Evolutionary conservation across 2,113 vertebrate genomes (phyloP).

Genomic region (Dipodomys ordii): DNA sequence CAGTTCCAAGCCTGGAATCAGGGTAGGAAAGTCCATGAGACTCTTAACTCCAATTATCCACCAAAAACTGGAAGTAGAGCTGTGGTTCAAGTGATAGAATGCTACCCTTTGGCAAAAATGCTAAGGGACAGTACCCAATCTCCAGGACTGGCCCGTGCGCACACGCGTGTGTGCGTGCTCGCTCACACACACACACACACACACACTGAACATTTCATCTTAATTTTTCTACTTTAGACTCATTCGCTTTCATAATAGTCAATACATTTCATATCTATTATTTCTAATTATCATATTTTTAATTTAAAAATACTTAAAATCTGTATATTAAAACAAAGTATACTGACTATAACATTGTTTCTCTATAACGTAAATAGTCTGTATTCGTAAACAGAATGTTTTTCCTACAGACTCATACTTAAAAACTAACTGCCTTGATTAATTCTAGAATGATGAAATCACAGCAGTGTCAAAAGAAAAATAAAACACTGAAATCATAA

Average conservation of each 20-base stretch:
- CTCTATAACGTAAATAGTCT: background rate
- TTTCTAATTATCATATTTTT: background rate
- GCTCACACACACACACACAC: background rate
- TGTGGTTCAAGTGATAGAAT: too few relatives aligned
- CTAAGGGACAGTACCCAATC: too few relatives aligned
- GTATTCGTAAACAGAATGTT: background rate
- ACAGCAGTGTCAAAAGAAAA: conserved; percentile 8
- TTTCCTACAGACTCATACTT: background rate
- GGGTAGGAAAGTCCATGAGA: too few relatives aligned
- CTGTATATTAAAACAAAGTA: background rate
- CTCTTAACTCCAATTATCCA: too few relatives aligned
- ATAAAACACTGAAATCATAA: background rate
- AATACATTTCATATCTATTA: background rate
- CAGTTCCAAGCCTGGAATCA: too few relatives aligned
- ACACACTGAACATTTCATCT: background rate
- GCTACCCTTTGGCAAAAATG: too few relatives aligned
- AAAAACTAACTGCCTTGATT: background rate
- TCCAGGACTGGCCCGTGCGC: background rate
- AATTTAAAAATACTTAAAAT: conserved; percentile 7
- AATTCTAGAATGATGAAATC: background rate
- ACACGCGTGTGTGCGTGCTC: background rate
- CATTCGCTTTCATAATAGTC: background rate
- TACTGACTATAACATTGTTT: background rate
- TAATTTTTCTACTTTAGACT: conserved; percentile 4
- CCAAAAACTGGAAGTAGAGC: too few relatives aligned